Conservation (phyloP, 2,113 vertebrate species). For the Bufo bufo region DNA sequence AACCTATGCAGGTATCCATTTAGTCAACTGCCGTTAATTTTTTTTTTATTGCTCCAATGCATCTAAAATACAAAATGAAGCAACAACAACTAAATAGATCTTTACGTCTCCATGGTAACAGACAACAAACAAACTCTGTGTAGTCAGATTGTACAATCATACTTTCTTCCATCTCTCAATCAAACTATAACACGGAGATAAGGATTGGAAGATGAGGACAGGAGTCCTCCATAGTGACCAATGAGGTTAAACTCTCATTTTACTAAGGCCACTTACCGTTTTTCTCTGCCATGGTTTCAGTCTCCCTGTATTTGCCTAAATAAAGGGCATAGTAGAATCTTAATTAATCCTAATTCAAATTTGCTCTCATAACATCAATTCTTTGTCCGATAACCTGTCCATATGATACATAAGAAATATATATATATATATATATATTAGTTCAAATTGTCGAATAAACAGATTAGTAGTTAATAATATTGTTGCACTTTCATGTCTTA, state of each 20-base stretch:
- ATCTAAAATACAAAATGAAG: not conserved
- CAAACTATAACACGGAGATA: too few relatives aligned
- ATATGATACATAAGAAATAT: not conserved
- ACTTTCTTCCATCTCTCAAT: not conserved
- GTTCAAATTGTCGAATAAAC: not conserved
- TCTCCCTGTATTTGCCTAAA: not conserved
- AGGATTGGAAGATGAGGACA: too few relatives aligned
- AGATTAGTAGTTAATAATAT: not conserved
- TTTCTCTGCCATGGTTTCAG: not conserved
- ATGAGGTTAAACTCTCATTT: not conserved
- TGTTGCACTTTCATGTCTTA: constrained; percentile 1
- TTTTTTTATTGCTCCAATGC: not conserved
- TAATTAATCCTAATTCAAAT: not conserved
- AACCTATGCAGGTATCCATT: not conserved
- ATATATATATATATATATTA: not conserved
- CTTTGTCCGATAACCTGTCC: not conserved
- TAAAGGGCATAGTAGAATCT: not conserved
- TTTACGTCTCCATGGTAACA: not conserved
- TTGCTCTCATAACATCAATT: not conserved
- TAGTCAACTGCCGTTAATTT: not conserved
- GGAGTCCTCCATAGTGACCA: not conserved
- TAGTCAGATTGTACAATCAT: not conserved
- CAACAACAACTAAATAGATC: not conserved
- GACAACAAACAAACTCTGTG: not conserved
- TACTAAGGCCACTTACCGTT: not conserved